Conservation (phyloP, 1,140 invertebrate species). For the Lasioglossum baleicum region DNA sequence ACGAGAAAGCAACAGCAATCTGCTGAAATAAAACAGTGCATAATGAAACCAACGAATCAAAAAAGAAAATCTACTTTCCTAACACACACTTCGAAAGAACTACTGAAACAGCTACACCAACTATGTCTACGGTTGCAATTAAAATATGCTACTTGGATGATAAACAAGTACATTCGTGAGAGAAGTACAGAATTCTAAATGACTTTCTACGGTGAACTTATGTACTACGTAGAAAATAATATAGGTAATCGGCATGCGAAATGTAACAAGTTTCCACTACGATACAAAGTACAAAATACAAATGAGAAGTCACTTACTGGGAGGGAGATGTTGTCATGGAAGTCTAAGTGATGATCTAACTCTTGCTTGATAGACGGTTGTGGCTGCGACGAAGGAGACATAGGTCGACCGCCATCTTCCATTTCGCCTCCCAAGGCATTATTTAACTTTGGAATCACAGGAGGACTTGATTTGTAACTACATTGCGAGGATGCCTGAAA, state of each 20-base stretch:
- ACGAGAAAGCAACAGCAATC: neutral
- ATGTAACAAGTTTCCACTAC: neutral
- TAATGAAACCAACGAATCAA: neutral
- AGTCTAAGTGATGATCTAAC: slow-evolving; percentile 79
- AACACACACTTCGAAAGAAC: neutral
- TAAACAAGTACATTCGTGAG: neutral
- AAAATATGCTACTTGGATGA: neutral
- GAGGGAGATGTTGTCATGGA: slow-evolving; percentile 79
- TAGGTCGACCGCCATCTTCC: slow-evolving; percentile 81
- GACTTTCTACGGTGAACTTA: neutral
- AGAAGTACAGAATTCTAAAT: neutral
- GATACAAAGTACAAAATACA: neutral
- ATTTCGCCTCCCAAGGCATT: slow-evolving; percentile 82
- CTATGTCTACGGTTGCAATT: neutral
- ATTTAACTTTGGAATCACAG: slow-evolving; percentile 83
- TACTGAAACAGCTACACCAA: neutral
- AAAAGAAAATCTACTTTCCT: neutral
- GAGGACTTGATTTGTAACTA: slow-evolving; percentile 84
- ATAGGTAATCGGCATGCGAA: slow-evolving; percentile 5
- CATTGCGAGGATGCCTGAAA: slow-evolving; percentile 82
- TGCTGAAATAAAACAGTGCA: slow-evolving; percentile 36
- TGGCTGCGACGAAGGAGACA: slow-evolving; percentile 80
- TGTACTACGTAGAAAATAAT: neutral
- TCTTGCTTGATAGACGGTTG: slow-evolving; percentile 85
- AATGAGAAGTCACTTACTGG: slow-evolving; percentile 70